These are phyloP conservation scores for Ascidia mentula DNA, from an alignment of 23 tunicate species.

Conservation along the genomic window DNA sequence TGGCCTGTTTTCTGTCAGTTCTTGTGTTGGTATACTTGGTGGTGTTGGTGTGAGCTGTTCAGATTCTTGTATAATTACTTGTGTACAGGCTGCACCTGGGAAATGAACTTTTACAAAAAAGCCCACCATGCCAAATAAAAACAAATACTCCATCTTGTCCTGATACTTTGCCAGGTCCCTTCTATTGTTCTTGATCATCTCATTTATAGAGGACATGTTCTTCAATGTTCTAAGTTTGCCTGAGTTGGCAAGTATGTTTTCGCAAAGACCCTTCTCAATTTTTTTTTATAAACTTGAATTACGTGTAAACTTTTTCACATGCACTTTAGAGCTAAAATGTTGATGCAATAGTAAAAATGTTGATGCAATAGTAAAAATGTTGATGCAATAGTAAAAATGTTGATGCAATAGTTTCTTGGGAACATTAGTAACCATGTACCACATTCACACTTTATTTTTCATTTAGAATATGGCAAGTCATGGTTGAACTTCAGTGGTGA, in stretches of 20 bases:
- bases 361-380: not conserved
- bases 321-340: not conserved
- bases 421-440: conserved; percentile 22
- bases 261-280: conserved; percentile 10
- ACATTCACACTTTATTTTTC: conserved; percentile 18
- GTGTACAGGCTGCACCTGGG: conserved; percentile 20
- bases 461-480: not conserved
- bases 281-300: not conserved
- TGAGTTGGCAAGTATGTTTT: not conserved
- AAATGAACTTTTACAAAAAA: not conserved
- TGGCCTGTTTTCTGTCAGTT: too few species aligned
- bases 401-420: conserved; percentile 24
- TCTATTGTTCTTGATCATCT: not conserved
- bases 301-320: not conserved
- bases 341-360: not conserved
- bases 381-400: not conserved
- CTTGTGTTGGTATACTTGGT: too few species aligned
- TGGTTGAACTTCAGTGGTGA: conserved; percentile 4
- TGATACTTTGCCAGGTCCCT: conserved; percentile 11
- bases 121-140: conserved; percentile 23
- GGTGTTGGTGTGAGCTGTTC: too few species aligned
- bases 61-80: too few species aligned
- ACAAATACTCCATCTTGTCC: conserved; percentile 23
- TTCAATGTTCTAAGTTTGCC: conserved; percentile 7
- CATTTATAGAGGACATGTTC: conserved; percentile 11